Evolutionary conservation across 2,797 vertebrate genomes (phyloP), one percentile per base, ranked within the genome.

Genomic region (Sardinella longiceps): DNA sequence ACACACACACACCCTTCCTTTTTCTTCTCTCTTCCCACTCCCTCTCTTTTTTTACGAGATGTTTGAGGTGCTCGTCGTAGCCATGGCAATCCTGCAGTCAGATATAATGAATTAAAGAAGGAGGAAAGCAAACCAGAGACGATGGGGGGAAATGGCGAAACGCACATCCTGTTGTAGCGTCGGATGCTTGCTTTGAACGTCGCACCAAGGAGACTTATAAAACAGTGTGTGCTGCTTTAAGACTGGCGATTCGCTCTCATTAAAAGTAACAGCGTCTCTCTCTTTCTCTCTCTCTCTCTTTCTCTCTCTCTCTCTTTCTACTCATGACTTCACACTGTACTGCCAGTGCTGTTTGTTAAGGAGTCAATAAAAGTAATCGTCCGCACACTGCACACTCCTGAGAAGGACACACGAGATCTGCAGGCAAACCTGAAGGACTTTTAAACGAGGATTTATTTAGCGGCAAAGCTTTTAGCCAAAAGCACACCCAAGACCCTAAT

Each of bases 201-300:
- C 83, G 89, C 91, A 84, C 91, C 87, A 90, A 89, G 88, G 91
- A 90, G 92, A 90, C 91, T 90, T 82, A 92, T 95, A 94, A 95
- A 96, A 95, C 95, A 94, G 94, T 93, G 53, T 93, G 94, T 83
- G 90, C 87, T 85, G 91, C 88, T 94, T 94, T 92, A 94, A 94
- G 91, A 93, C 91, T 89, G 86, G 90, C 90, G 91, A 94, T 93
- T 93, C 89, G 90, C 91, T 93, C 93, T 91, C 90, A 90, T 96
- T 95, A 95, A 94, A 87, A 87, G 88, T 87, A 92, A 93, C 88
- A 85, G 82, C 37, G 33, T 84, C 82, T 80, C 81, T 83, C 39
- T 85, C 58, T 85, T 56, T 87, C 83, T 20, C 53, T 81, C 81
- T 80, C 53, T 66, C 58, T 70, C 81, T 80, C 70, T 66, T 48